Percentiles rank a stretch among this genome's conserved stretches.
Conservation (phyloP, 2,888 invertebrate genomes). For the Apamea anceps region DNA sequence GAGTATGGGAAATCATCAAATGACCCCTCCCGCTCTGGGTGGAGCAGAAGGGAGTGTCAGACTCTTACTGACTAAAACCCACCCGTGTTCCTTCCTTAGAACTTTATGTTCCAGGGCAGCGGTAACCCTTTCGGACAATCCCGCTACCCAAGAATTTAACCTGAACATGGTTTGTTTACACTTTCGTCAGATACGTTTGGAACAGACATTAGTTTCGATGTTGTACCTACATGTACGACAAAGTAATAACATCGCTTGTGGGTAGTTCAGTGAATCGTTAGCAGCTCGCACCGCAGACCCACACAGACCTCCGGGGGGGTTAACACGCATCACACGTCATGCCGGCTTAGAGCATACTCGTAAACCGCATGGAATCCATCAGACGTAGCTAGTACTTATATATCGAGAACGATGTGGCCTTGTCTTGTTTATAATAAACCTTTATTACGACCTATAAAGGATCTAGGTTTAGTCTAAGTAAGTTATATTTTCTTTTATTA, state of each 20-base stretch:
- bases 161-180: background rate
- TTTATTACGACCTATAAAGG: background rate
- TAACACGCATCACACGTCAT: constrained; percentile 17
- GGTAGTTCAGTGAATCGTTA: constrained; percentile 22
- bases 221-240: background rate
- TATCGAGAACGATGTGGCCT: background rate
- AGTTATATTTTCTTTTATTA: background rate
- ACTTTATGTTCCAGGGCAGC: too few relatives aligned
- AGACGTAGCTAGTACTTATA: background rate
- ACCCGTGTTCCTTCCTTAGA: too few relatives aligned
- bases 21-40: too few relatives aligned
- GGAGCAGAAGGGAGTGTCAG: too few relatives aligned
- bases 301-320: constrained; percentile 4
- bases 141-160: too few relatives aligned
- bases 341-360: constrained; percentile 17
- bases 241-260: constrained; percentile 3
- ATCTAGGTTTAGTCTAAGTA: background rate
- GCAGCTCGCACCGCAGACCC: constrained; percentile 9
- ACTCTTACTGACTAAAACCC: too few relatives aligned
- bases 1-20: too few relatives aligned
- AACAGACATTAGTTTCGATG: background rate
- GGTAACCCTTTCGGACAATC: too few relatives aligned
- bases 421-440: background rate
- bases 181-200: background rate
- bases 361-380: constrained; percentile 22